These are phyloP conservation scores for Halocynthia roretzi DNA, from an alignment of 23 tunicate species.

Conservation along the genomic window DNA sequence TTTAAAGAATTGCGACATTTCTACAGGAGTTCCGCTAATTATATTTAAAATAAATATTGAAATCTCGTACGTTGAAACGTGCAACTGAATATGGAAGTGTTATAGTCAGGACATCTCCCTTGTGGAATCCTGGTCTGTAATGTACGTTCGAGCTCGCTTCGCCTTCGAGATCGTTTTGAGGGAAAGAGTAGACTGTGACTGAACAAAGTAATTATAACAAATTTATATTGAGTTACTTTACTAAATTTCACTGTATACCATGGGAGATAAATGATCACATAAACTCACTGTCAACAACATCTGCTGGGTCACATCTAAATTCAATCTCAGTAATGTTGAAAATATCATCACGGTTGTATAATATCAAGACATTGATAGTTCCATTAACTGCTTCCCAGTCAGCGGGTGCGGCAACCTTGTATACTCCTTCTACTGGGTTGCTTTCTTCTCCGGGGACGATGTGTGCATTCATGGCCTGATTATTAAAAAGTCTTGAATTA, in stretches of 20 bases:
- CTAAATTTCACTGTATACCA: not conserved
- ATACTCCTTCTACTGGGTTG: slow-evolving; percentile 19
- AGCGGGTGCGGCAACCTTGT: slow-evolving; percentile 21
- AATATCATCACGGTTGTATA: not conserved
- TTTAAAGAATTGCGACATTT: not conserved
- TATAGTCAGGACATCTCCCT: slow-evolving; percentile 17
- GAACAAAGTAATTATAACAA: not conserved
- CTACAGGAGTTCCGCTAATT: not conserved
- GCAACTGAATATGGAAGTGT: slow-evolving; percentile 14
- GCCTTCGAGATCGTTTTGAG: slow-evolving; percentile 17
- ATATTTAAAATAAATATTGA: not conserved
- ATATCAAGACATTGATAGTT: not conserved
- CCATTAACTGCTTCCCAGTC: slow-evolving; percentile 20
- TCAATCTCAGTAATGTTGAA: slow-evolving; percentile 13
- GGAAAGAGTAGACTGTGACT: slow-evolving; percentile 29
- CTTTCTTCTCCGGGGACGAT: slow-evolving; percentile 19
- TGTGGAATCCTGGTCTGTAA: slow-evolving; percentile 17
- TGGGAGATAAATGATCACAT: not conserved
- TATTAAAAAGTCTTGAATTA: too few relatives aligned
- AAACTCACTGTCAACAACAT: slow-evolving; percentile 15
- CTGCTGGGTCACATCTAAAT: slow-evolving; percentile 7
- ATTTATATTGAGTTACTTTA: not conserved
- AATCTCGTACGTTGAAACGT: slow-evolving; percentile 18
- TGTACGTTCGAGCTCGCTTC: slow-evolving; percentile 24
- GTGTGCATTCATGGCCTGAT: slow-evolving; percentile 21